Evolutionary conservation across 2,797 vertebrate species (phyloP), one percentile per base, ranked within the genome.

Genomic region (Thamnophis elegans): DNA sequence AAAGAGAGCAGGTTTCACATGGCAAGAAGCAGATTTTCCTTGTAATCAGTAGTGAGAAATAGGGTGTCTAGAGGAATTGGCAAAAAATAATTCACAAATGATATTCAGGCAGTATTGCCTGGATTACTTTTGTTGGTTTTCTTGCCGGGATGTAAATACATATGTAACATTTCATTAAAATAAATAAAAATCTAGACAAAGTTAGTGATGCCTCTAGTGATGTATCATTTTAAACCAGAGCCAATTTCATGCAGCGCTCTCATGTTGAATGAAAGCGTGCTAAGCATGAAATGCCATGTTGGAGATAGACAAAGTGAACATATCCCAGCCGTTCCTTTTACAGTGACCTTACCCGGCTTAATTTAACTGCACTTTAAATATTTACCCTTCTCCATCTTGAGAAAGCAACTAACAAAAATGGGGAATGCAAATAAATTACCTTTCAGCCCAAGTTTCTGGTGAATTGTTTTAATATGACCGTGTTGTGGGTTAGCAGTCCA

Each of bases 361-460:
- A 95, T 94, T 95, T 89, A 85, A 92, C 55, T 68, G 91, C 88
- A 68, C 96, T 95, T 94, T 95, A 93, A 92, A 62, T 96, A 90
- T 96, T 95, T 95, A 59, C 93, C 88, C 85, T 92, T 85, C n/a
- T 88, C 95, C 47, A 87, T 60, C 91, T 96, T 82, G 36, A 82
- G 73, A 25, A 82, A 91, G 53, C 28, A 94, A n/a, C 47, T 93
- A 93, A 92, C 94, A 94, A 90, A 85, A 94, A 62, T 26, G 73
- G 91, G 91, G 86, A 89, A 42, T 55, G 91, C 85, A 93, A 93
- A 95, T 94, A 95, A 96, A 93, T 47, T 91, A 91, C 54, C 11
- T 93, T 94, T 87, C 36, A 90, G 94, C 55, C 87, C 93, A 94
- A 42, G n/a, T 92, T 89, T 4, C 88, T 92, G 56, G 93, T 91